These are phyloP conservation scores for Cheilosia urbana DNA, from an alignment of 2,888 invertebrate genomes.

Conservation along the genomic window DNA sequence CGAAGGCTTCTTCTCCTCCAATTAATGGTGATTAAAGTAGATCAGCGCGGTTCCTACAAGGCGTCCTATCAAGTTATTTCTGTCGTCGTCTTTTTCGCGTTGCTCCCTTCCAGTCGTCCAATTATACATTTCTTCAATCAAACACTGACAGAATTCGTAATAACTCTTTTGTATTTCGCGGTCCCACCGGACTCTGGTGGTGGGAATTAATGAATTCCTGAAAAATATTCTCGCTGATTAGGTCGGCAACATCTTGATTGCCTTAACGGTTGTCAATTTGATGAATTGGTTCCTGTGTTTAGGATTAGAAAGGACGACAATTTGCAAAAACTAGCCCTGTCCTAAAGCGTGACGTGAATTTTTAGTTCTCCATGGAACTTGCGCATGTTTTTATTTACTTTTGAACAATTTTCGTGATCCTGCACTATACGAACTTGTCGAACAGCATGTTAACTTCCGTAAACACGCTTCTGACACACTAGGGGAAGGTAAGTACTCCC, in stretches of 20 bases:
- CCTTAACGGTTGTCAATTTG: slow-evolving; percentile 69
- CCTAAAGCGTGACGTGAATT: slow-evolving; percentile 44
- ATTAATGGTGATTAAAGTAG: slow-evolving; percentile 74
- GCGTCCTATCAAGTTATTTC: slow-evolving; percentile 8
- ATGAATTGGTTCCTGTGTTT: slow-evolving; percentile 70
- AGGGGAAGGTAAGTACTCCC: background rate
- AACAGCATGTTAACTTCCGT: slow-evolving; percentile 60
- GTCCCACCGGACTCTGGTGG: slow-evolving; percentile 20
- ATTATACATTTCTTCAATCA: slow-evolving; percentile 57
- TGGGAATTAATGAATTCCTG: slow-evolving; percentile 74
- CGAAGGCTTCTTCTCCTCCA: slow-evolving; percentile 39
- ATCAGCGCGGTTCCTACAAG: slow-evolving; percentile 45
- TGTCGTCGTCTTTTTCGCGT: background rate
- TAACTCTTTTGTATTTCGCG: slow-evolving; percentile 32
- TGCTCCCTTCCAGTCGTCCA: slow-evolving; percentile 9
- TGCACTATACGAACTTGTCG: slow-evolving; percentile 1
- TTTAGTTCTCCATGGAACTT: slow-evolving; percentile 1
- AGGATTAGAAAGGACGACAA: slow-evolving; percentile 47
- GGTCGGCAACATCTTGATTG: slow-evolving; percentile 61
- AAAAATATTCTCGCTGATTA: slow-evolving; percentile 70
- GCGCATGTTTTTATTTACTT: background rate
- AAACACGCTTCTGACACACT: slow-evolving; percentile 45
- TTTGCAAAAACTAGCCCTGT: slow-evolving; percentile 46
- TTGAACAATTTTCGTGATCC: background rate
- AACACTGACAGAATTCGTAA: slow-evolving; percentile 55